Conservation (phyloP, 2,888 invertebrate species). For the Eristalinus sepulchralis region DNA sequence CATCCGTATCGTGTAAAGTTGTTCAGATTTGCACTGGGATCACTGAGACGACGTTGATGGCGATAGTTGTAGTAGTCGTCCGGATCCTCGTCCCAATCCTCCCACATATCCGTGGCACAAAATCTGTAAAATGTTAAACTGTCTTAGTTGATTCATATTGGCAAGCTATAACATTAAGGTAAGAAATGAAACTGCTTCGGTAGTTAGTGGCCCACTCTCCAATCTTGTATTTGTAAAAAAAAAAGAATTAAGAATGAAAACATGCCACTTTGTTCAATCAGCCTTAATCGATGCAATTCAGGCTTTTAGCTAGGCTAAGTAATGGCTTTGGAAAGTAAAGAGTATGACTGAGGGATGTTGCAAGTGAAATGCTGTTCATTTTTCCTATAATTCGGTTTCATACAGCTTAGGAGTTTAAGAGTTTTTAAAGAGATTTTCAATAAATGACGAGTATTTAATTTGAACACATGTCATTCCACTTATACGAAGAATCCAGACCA, state of each 20-base stretch:
- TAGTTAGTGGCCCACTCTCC: background rate
- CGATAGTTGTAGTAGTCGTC: conserved; percentile 91
- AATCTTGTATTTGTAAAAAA: background rate
- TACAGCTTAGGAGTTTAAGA: no score
- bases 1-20: conserved; percentile 92
- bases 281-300: background rate
- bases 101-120: conserved; percentile 93
- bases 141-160: background rate
- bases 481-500: no score
- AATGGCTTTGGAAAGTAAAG: background rate
- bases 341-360: no score
- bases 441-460: no score
- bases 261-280: background rate
- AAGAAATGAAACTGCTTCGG: background rate
- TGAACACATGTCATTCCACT: no score
- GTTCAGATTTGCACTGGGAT: conserved; percentile 94
- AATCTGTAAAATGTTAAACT: conserved; percentile 78
- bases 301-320: background rate
- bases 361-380: no score
- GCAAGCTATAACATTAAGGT: background rate
- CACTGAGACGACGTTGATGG: conserved; percentile 90
- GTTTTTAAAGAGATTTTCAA: no score
- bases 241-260: background rate
- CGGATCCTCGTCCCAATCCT: conserved; percentile 94
- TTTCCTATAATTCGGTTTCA: no score